phyloP scores from a whole-genome alignment of 2,888 invertebrate genomes.

The Hololepta plana region DNA sequence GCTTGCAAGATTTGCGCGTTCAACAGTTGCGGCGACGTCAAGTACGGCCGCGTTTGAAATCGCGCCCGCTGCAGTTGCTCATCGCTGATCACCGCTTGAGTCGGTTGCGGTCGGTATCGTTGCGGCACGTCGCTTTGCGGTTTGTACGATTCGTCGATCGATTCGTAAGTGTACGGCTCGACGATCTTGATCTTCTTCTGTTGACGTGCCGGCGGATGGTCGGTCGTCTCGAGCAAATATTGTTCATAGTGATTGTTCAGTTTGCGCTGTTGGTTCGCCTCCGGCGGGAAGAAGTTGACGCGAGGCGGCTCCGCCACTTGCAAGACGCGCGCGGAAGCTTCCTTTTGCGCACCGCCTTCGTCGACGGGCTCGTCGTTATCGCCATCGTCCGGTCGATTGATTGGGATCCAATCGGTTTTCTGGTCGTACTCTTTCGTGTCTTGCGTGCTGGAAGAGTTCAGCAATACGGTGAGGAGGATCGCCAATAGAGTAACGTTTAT shows the following conservation, averaged over 20 bases:
- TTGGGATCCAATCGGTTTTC: constrained; percentile 38
- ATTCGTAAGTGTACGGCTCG: no score
- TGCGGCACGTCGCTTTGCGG: no score
- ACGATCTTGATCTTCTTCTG: constrained; percentile 9
- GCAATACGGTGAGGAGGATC: no score
- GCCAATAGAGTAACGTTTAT: no score
- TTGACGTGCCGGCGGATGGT: constrained; percentile 9
- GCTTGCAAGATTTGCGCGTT: no score
- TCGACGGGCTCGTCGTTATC: constrained; percentile 13
- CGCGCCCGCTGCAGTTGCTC: no score
- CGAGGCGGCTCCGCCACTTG: constrained; percentile 16
- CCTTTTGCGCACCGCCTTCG: constrained; percentile 11
- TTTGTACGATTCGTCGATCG: no score
- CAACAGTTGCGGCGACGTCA: no score
- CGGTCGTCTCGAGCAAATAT: constrained; percentile 24
- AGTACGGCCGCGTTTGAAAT: no score
- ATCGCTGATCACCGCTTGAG: no score
- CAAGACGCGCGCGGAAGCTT: constrained; percentile 21
- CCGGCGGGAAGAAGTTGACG: constrained; percentile 17
- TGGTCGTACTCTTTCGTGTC: constrained; percentile 18
- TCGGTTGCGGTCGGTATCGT: no score
- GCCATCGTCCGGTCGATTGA: constrained; percentile 24
- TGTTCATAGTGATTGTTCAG: constrained; percentile 17
- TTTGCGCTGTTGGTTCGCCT: constrained; percentile 17
- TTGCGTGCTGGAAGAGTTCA: no score